A percentile compares a stretch with the other conserved stretches of the same genome.
Conservation (phyloP, 2,888 invertebrate species). For the Agriopis aurantiaria region DNA sequence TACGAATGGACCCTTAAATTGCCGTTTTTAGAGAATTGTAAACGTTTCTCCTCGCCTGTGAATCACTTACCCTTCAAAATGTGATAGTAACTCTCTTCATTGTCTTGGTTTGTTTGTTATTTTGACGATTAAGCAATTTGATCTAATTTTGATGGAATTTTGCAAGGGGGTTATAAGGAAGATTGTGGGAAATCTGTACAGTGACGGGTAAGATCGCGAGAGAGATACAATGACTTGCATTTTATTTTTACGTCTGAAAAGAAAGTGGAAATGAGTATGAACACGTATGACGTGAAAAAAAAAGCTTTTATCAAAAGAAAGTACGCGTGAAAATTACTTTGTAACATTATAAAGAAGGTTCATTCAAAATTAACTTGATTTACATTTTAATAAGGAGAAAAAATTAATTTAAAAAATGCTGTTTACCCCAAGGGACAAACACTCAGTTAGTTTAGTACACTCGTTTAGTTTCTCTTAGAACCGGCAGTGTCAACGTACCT, state of each 20-base stretch:
- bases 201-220: too few species aligned
- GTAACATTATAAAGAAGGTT: neutral
- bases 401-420: constrained; percentile 2
- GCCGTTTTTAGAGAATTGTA: too few species aligned
- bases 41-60: too few species aligned
- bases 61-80: neutral
- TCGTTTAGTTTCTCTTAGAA: constrained; percentile 5
- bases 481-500: constrained; percentile 11
- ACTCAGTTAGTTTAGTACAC: too few species aligned
- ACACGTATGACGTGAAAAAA: too few species aligned
- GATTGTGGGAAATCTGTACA: too few species aligned
- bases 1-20: too few species aligned
- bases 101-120: neutral
- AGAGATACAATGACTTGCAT: too few species aligned
- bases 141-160: neutral
- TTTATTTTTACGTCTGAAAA: too few species aligned
- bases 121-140: neutral
- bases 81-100: neutral
- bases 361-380: neutral
- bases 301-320: too few species aligned
- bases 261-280: too few species aligned
- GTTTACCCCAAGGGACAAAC: neutral
- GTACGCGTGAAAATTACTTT: too few species aligned
- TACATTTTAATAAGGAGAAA: constrained; percentile 12
- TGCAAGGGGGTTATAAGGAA: neutral